phyloP scores from a whole-genome alignment of 1,140 invertebrate species.

The Scaptomyza montana region DNA sequence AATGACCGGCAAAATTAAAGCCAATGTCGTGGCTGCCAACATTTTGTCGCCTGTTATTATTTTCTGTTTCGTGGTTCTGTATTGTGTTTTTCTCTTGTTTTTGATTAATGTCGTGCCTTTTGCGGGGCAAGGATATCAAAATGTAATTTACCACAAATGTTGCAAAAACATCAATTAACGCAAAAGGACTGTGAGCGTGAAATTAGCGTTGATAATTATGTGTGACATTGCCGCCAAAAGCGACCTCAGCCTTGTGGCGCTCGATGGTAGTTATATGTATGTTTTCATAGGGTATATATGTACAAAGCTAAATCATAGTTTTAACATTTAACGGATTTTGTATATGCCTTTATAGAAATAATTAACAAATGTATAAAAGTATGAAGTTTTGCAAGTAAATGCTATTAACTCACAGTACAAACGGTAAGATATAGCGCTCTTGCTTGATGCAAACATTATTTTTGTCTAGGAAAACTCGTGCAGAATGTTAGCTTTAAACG shows the following conservation, averaged over 20 bases:
- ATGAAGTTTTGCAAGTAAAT: no score
- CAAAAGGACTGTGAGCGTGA: constrained; percentile 81
- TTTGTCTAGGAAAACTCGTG: no score
- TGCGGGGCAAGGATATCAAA: constrained; percentile 65
- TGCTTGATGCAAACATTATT: no score
- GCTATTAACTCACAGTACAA: no score
- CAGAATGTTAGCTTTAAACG: no score
- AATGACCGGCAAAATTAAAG: constrained; percentile 42
- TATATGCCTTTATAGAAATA: no score
- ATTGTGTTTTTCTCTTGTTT: constrained; percentile 35
- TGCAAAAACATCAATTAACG: constrained; percentile 82
- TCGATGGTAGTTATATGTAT: neutral
- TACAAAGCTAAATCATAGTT: no score
- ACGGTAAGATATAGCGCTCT: no score
- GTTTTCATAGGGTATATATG: no score
- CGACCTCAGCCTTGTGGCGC: constrained; percentile 26
- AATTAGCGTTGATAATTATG: constrained; percentile 83
- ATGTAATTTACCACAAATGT: constrained; percentile 82
- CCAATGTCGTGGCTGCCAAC: constrained; percentile 24
- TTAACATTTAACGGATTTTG: no score
- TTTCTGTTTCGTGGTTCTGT: constrained; percentile 6
- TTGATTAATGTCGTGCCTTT: constrained; percentile 26
- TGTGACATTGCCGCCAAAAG: constrained; percentile 61
- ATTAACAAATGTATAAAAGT: no score
- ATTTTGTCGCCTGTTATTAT: constrained; percentile 36